Conservation (phyloP, 2,113 vertebrate species). For the Okapia johnstoni region DNA sequence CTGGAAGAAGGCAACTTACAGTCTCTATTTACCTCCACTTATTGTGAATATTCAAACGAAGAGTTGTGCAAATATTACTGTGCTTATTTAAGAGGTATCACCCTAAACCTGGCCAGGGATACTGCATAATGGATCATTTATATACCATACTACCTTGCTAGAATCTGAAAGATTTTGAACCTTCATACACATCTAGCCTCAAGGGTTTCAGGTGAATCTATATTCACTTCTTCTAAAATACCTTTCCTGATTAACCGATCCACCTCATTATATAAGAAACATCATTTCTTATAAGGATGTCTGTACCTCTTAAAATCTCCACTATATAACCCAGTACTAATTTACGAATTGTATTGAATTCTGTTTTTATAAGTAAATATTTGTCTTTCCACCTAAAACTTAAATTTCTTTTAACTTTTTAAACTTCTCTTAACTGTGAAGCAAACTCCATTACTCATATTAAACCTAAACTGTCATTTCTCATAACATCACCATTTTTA, state of each 20-base stretch:
- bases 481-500: conserved; percentile 56
- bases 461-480: conserved; percentile 72
- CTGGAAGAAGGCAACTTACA: neutral
- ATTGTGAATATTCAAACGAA: neutral
- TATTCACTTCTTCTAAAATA: neutral
- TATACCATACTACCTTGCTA: neutral
- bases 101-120: neutral
- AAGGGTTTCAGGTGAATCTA: neutral
- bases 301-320: neutral
- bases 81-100: neutral
- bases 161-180: neutral
- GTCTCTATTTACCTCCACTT: neutral
- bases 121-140: neutral
- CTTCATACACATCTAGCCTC: neutral
- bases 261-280: neutral
- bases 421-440: conserved; percentile 61
- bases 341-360: neutral
- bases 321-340: neutral
- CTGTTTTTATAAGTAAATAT: neutral
- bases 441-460: conserved; percentile 71
- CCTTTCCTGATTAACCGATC: neutral
- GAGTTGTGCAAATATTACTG: neutral
- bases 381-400: neutral
- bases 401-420: neutral
- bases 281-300: neutral